Conservation (phyloP, 2,797 vertebrate species). For the Loris lydekkerianus region DNA sequence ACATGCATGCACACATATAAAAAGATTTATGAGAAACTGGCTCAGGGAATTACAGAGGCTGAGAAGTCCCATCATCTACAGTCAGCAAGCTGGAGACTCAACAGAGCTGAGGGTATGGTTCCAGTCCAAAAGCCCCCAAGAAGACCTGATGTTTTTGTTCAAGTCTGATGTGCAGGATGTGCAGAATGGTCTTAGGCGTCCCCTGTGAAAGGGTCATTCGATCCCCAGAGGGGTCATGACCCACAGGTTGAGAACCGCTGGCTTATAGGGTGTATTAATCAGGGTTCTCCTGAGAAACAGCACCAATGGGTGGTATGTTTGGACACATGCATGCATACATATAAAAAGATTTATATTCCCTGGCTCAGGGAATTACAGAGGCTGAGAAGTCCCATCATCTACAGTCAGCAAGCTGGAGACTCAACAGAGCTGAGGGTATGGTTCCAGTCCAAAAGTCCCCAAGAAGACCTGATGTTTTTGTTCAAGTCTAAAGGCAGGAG, state of each 20-base stretch:
- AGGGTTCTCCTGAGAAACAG: not conserved
- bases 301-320: not conserved
- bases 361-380: not conserved
- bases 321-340: not conserved
- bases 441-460: not conserved
- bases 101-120: not conserved
- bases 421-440: not conserved
- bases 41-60: not conserved
- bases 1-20: not conserved
- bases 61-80: not conserved
- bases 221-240: too few relatives aligned
- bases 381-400: not conserved
- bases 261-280: not conserved
- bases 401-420: not conserved
- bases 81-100: not conserved
- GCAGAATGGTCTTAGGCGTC: too few relatives aligned
- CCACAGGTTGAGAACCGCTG: too few relatives aligned
- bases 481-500: not conserved
- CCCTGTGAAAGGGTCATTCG: too few relatives aligned
- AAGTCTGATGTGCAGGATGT: not conserved
- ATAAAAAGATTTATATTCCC: not conserved
- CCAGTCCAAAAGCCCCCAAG: not conserved
- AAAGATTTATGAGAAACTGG: not conserved
- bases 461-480: not conserved
- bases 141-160: not conserved